Evolutionary conservation across 2,888 invertebrate species (phyloP), one percentile per base, ranked within the genome.

Genomic region (Napeogenes inachia): DNA sequence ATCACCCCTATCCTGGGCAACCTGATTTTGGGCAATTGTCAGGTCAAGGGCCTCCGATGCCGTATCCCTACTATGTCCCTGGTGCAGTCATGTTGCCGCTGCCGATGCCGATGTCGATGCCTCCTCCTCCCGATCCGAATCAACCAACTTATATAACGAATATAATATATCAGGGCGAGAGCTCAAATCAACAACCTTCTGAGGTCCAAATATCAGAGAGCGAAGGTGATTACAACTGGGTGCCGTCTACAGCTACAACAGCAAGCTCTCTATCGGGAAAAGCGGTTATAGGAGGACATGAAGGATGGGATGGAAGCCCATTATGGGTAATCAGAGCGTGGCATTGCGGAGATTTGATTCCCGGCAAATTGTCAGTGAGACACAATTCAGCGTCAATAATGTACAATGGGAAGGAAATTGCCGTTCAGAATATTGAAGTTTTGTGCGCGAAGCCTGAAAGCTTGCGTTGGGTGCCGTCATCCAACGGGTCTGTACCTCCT

Each of bases 401-500:
- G 72, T 80, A 82, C 42, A 79, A 85, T 3, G 85, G 87, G 0
- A 89, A 87, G 54, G 91, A 91, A 66, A 74, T 91, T 13, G 75
- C 85, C 0, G 85, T 89, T 2, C 90, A 89, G 65, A 89, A 88
- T 58, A 87, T 90, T 12, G 90, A 90, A 59, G 89, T 91, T 6
- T 67, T 89, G 0, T 85, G 86, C 64, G 78, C 87, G 0, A 75
- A 77, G 56, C 82, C 86, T 2, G 83, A 89, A 53, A 78, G 77
- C 59, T 69, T 90, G 32, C 72, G 88, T 53, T 93, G 93, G 93
- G 83, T 92, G 2, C 89, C 91, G 2, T 85, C 91, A 12, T 84
- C 87, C 0, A 91, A 91, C 53, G 92, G 92, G 0, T 84, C 79
- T 54, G 81, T 92, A 0, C 92, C 92, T 0, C 87, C 91, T 2